A percentile compares a stretch with the other conserved stretches of the same genome.
Conservation (phyloP, 1,140 invertebrate genomes). For the Theocolax elegans region DNA sequence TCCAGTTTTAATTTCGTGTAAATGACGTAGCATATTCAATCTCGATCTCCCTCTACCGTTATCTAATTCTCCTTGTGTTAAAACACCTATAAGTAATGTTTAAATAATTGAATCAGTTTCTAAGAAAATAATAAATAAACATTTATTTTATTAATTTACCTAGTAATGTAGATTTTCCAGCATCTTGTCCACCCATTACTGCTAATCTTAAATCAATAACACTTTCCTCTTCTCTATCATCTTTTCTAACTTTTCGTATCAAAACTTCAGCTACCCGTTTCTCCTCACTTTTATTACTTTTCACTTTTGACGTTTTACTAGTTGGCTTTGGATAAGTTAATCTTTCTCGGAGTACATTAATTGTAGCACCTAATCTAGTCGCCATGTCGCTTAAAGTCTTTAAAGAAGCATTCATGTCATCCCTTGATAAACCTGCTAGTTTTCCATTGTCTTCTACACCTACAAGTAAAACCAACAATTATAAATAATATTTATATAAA, state of each 20-base stretch:
- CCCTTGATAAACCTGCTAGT: constrained; percentile 80
- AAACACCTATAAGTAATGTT: constrained; percentile 73
- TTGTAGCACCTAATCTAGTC: constrained; percentile 82
- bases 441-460: constrained; percentile 92
- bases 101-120: not conserved
- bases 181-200: constrained; percentile 92
- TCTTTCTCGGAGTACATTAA: constrained; percentile 76
- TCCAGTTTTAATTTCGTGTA: constrained; percentile 96
- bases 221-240: constrained; percentile 87
- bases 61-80: constrained; percentile 95
- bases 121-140: not conserved
- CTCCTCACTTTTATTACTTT: constrained; percentile 53
- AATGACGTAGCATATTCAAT: constrained; percentile 94
- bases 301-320: constrained; percentile 56
- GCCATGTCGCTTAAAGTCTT: constrained; percentile 88
- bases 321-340: constrained; percentile 61
- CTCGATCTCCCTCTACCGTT: constrained; percentile 94
- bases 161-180: constrained; percentile 92
- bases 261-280: constrained; percentile 84
- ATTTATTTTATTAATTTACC: constrained; percentile 55
- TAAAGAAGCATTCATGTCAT: constrained; percentile 86
- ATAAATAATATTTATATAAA: not conserved
- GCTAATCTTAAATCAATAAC: constrained; percentile 88
- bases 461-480: constrained; percentile 28
- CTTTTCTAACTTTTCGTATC: constrained; percentile 83